Base-by-base conservation (phyloP, 2,888 invertebrate genomes). In the Acronicta leporina region DNA sequence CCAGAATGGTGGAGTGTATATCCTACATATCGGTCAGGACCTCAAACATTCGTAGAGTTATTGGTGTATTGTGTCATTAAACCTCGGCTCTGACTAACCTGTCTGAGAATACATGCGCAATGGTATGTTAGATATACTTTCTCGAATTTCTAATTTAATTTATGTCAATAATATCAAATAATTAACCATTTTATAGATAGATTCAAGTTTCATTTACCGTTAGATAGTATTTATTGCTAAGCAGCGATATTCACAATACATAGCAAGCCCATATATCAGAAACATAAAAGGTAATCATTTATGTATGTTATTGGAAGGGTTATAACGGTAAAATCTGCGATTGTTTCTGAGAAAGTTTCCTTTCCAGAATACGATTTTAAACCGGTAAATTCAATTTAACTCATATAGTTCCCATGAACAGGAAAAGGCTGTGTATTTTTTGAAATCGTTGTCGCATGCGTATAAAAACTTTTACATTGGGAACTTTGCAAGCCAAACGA, bases 291-390 rank as follows among this genome's bases (percentile, higher is more conserved):
- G 20, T 40, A 46, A 66, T 45, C 49, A 50, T 20, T 30, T 33
- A 35, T 35, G 13, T 35, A 38, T 6, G n/a, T n/a, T 51, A 43
- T 51, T 51, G 51, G 16, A 51, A 7, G 25, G 13, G 14, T n/a
- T 14, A 27, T 35, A 38, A n/a, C 27, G 45, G 35, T 41, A 45
- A 46, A 46, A 14, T 30, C 40, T 44, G 40, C 20, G 67, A 65
- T 51, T 10, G 27, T 16, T 5, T 9, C 33, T 13, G 49, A 54
- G 68, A 68, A 68, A 68, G 10, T 0, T 48, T 35, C n/a, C 43
- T 40, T 10, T 5, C 13, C 47, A 40, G 15, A 7, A 5, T 1
- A n/a, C n/a, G n/a, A 38, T 4, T 20, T n/a, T 0, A n/a, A 38
- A 38, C 38, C n/a, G 13, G 38, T 38, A 38, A 6, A 9, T 11